Evolutionary conservation across 2,888 invertebrate species (phyloP).

Genomic region (Empis livida): DNA sequence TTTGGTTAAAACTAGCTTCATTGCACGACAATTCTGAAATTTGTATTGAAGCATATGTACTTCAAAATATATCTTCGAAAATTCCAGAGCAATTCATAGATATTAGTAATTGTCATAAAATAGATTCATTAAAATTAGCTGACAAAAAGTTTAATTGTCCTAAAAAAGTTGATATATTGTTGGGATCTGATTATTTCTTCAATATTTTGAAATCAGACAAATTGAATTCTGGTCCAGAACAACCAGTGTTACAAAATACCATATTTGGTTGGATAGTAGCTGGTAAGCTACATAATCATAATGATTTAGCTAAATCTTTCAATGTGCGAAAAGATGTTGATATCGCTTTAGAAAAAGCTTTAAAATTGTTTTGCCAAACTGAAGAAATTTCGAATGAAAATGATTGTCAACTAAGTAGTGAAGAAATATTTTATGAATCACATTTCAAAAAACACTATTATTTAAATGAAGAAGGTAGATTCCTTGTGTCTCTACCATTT

Average conservation of each 20-base stretch:
- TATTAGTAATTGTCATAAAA: not conserved
- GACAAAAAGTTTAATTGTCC: not conserved
- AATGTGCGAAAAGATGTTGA: not conserved
- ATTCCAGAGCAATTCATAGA: not conserved
- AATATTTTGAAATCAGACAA: not conserved
- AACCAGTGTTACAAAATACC: not conserved
- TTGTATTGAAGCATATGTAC: not conserved
- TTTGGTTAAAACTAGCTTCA: not conserved
- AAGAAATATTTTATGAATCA: not conserved
- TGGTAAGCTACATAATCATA: not conserved
- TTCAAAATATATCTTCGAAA: not conserved
- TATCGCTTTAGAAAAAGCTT: not conserved
- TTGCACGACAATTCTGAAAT: not conserved
- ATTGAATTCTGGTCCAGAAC: not conserved
- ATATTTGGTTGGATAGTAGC: slow-evolving; percentile 1
- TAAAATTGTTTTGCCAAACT: not conserved
- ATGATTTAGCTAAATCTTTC: not conserved
- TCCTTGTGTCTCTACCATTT: not conserved
- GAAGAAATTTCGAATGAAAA: not conserved
- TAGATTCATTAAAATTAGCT: not conserved
- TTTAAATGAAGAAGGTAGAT: not conserved
- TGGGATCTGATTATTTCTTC: not conserved
- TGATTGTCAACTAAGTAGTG: not conserved
- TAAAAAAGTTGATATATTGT: not conserved
- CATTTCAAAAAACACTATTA: not conserved